Base-by-base conservation (phyloP, 2,888 invertebrate species). In the Lomographa bimaculata region DNA sequence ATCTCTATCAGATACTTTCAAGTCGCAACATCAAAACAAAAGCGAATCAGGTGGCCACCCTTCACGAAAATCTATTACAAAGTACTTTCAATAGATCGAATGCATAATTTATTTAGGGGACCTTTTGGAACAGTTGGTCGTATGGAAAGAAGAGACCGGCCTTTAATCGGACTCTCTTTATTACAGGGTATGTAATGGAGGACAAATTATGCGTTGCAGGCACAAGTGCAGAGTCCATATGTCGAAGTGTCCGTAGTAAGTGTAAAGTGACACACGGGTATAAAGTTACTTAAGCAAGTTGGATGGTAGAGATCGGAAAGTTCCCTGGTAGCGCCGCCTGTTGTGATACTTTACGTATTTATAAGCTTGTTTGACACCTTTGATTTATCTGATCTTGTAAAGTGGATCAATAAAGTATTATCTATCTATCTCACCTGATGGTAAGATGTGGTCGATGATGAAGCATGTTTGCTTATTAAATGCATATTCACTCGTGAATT, bases 161-260 rank as follows among this genome's bases (percentile, higher is more conserved):
- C 71, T 84, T 71, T 79, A 80, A 84, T 82, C 79, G 74, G 69
- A 73, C 80, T 79, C 71, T 73, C 73, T 80, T 75, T 81, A 81
- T 79, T 75, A 78, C 58, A 71, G 74, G 64, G 67, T 70, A 35
- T 26, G 71, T 87, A 86, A 87, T 87, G 77, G 86, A 76, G 79
- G 64, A 83, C 85, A 84, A 87, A 89, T 89, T 86, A 87, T 81
- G 78, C 77, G 71, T 57, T 57, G 62, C 57, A 60, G 68, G 71
- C 80, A 83, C 87, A 87, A 86, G 86, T 87, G 86, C 80, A 64
- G 63, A 40, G 64, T 79, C 61, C 87, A 86, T 87, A 86, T 86
- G 89, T 73, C 85, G 72, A 65, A 68, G 86, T 85, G 87, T 87
- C 77, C 76, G 76, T 50, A 73, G 64, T 64, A 82, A 86, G 71